These are phyloP conservation scores for Drosophila affinis DNA, from an alignment of 2,888 invertebrate species.

Conservation along the genomic window DNA sequence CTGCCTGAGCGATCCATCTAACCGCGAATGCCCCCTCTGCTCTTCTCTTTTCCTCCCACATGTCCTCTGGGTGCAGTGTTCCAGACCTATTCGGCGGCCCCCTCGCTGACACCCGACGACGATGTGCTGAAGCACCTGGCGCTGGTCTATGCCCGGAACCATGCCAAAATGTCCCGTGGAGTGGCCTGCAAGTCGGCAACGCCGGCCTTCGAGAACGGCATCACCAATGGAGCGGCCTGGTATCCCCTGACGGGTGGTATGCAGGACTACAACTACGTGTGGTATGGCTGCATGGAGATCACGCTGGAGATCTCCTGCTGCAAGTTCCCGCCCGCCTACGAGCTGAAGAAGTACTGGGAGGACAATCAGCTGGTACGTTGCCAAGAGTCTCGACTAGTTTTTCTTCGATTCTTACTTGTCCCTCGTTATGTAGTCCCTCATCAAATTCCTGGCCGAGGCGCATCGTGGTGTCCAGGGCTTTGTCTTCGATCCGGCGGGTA, in stretches of 20 bases:
- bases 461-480: constrained; percentile 95
- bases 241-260: constrained; percentile 91
- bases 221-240: constrained; percentile 97
- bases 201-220: constrained; percentile 93
- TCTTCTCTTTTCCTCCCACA: constrained; percentile 78
- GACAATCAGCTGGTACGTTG: constrained; percentile 91
- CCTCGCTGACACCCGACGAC: constrained; percentile 95
- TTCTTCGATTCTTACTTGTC: no score
- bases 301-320: constrained; percentile 97
- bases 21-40: constrained; percentile 1
- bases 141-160: constrained; percentile 92
- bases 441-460: constrained; percentile 93
- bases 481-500: constrained; percentile 90
- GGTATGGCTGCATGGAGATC: constrained; percentile 97
- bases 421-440: constrained; percentile 88
- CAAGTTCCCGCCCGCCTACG: constrained; percentile 93
- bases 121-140: constrained; percentile 95
- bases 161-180: constrained; percentile 94
- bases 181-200: constrained; percentile 91
- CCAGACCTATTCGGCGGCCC: constrained; percentile 92
- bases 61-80: constrained; percentile 90
- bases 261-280: constrained; percentile 95
- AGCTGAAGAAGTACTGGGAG: constrained; percentile 93
- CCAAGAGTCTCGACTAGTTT: no score
- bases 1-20: constrained; percentile 22